Evolutionary conservation across 2,888 invertebrate genomes (phyloP).

Genomic region (Erebia epiphron): DNA sequence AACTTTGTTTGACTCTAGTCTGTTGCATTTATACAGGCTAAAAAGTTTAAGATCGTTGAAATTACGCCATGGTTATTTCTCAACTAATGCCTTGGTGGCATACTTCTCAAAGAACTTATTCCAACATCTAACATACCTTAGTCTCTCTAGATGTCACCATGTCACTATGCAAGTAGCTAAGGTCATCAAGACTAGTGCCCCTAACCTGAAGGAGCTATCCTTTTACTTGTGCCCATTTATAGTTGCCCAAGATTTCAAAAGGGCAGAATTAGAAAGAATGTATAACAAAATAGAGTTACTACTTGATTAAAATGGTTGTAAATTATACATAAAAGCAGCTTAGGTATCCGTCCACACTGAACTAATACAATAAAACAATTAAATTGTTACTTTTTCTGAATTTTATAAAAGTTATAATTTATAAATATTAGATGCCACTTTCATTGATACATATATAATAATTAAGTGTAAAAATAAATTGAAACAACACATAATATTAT

Average conservation of each 20-base stretch:
- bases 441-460: neutral
- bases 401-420: constrained; percentile 11
- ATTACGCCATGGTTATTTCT: constrained; percentile 79
- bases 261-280: constrained; percentile 75
- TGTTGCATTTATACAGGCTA: constrained; percentile 70
- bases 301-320: constrained; percentile 65
- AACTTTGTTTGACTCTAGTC: constrained; percentile 78
- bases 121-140: constrained; percentile 72
- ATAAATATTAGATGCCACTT: constrained; percentile 9
- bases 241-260: constrained; percentile 71
- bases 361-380: constrained; percentile 31
- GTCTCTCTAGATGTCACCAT: constrained; percentile 76
- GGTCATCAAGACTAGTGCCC: constrained; percentile 74
- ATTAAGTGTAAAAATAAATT: neutral
- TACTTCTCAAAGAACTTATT: constrained; percentile 78
- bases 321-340: constrained; percentile 47
- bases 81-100: constrained; percentile 72
- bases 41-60: constrained; percentile 76
- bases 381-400: constrained; percentile 11
- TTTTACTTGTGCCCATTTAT: constrained; percentile 80
- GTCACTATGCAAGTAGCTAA: constrained; percentile 78
- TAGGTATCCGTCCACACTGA: constrained; percentile 57
- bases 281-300: constrained; percentile 73
- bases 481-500: neutral
- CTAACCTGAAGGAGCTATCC: constrained; percentile 75